phyloP scores from a whole-genome alignment of 2,797 vertebrate genomes.

The Sebastes matsubarae region DNA sequence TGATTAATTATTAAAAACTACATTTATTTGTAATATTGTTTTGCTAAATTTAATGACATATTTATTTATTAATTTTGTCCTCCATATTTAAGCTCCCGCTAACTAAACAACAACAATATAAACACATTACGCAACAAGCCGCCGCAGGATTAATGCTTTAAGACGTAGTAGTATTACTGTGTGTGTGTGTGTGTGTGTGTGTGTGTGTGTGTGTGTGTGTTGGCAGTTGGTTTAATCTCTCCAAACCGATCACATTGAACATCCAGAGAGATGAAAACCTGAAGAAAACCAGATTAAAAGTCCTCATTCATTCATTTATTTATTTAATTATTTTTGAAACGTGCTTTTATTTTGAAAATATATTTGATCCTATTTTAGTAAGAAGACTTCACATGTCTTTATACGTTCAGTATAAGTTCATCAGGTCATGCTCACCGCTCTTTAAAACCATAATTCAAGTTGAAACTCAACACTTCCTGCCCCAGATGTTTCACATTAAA shows the following conservation, averaged over 20 bases:
- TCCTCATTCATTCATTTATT: background rate
- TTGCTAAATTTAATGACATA: no score
- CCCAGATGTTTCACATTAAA: background rate
- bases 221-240: slow-evolving; percentile 41
- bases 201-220: slow-evolving; percentile 10
- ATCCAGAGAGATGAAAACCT: background rate
- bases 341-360: background rate
- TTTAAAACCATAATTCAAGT: no score
- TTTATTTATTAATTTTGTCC: no score
- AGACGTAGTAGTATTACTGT: slow-evolving; percentile 2
- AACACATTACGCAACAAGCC: slow-evolving; percentile 49
- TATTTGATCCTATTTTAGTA: no score
- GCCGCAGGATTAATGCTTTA: slow-evolving; percentile 30
- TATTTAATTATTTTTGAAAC: no score
- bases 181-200: background rate
- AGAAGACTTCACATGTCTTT: background rate
- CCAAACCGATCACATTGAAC: background rate
- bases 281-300: background rate
- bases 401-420: no score
- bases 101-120: slow-evolving; percentile 9
- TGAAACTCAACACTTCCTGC: background rate
- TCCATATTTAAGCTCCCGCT: background rate
- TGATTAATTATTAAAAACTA: fast-evolving
- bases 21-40: no score
- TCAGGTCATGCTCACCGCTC: no score